These are phyloP conservation scores for Sebastes vulpes DNA, from an alignment of 2,797 vertebrate genomes.

Conservation along the genomic window DNA sequence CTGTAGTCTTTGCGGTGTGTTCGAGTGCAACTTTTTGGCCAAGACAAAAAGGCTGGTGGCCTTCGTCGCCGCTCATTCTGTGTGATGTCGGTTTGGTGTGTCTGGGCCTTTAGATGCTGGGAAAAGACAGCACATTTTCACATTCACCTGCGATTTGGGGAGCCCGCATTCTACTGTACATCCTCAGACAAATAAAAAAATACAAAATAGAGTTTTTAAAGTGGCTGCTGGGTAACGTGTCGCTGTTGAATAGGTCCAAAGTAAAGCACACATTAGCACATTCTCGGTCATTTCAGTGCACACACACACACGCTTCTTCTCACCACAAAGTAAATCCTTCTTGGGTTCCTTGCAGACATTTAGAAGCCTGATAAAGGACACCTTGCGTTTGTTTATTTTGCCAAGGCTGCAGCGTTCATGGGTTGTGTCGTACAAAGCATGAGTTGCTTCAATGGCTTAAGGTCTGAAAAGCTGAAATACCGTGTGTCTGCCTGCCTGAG, in stretches of 20 bases:
- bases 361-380: slow-evolving; percentile 66
- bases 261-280: slow-evolving; percentile 18
- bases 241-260: slow-evolving; percentile 14
- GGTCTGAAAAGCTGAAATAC: slow-evolving; percentile 52
- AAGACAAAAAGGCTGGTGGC: too few relatives aligned
- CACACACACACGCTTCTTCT: neutral
- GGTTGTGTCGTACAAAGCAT: slow-evolving; percentile 58
- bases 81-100: too few relatives aligned
- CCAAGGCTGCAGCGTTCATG: slow-evolving; percentile 52
- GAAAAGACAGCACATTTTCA: slow-evolving; percentile 56
- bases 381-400: slow-evolving; percentile 71
- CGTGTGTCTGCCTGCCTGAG: slow-evolving; percentile 24
- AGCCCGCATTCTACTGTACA: neutral
- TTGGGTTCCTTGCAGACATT: slow-evolving; percentile 46
- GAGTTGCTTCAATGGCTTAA: slow-evolving; percentile 50
- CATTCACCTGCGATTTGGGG: slow-evolving; percentile 52
- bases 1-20: too few relatives aligned
- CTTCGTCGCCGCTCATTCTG: too few relatives aligned
- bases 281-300: slow-evolving; percentile 3
- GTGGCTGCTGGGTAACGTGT: slow-evolving; percentile 26
- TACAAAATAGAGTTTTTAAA: slow-evolving; percentile 13
- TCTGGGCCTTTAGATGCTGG: slow-evolving; percentile 17
- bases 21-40: too few relatives aligned
- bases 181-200: slow-evolving; percentile 17
- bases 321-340: slow-evolving; percentile 38